Evolutionary conservation across 2,888 invertebrate species (phyloP).

Genomic region (Thymelicus acteon): DNA sequence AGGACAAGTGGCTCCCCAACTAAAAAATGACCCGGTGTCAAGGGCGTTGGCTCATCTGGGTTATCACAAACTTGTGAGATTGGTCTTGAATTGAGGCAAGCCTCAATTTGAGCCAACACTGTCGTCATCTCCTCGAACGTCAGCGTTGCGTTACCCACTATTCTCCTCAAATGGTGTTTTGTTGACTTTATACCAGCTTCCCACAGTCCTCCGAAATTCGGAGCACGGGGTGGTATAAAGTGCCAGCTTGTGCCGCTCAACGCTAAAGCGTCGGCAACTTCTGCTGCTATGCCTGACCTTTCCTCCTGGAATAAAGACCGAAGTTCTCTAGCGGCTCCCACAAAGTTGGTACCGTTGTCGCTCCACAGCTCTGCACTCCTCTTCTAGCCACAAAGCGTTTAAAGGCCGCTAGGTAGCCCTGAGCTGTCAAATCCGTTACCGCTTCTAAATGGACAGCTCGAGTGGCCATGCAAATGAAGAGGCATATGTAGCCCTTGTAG

Average conservation of each 20-base stretch:
- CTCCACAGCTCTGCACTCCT: slow-evolving; percentile 43
- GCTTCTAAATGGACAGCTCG: slow-evolving; percentile 40
- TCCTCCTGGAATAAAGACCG: slow-evolving; percentile 20
- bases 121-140: slow-evolving; percentile 37
- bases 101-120: slow-evolving; percentile 37
- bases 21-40: slow-evolving; percentile 44
- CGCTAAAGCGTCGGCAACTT: slow-evolving; percentile 25
- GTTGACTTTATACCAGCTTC: slow-evolving; percentile 38
- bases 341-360: slow-evolving; percentile 43
- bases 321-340: slow-evolving; percentile 38
- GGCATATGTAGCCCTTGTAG: slow-evolving; percentile 19
- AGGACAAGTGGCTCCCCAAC: slow-evolving; percentile 41
- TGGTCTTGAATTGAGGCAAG: slow-evolving; percentile 40
- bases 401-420: slow-evolving; percentile 43
- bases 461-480: slow-evolving; percentile 35
- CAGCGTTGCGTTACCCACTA: slow-evolving; percentile 30
- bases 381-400: slow-evolving; percentile 43
- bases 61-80: slow-evolving; percentile 27
- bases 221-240: slow-evolving; percentile 37
- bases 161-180: slow-evolving; percentile 35
- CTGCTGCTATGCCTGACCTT: slow-evolving; percentile 8
- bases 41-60: slow-evolving; percentile 34
- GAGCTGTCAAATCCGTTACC: slow-evolving; percentile 37
- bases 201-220: slow-evolving; percentile 42
- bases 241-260: slow-evolving; percentile 33